Base-by-base conservation (phyloP, 2,888 invertebrate species). In the Drosophila rellima region DNA sequence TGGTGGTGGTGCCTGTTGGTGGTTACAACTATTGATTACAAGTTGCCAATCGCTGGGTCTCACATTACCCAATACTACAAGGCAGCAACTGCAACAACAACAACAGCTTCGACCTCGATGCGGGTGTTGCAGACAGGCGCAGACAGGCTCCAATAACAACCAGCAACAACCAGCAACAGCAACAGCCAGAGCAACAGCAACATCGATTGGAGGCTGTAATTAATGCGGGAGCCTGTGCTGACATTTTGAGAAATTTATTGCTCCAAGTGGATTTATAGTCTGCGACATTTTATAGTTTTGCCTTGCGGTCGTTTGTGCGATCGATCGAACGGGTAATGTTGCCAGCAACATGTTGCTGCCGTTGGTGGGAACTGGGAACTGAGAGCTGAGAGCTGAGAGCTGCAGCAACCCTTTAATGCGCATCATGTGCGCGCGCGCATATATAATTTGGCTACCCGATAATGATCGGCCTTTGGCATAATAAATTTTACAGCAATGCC, bases 361-460 rank as follows among this genome's bases (percentile, higher is more conserved):
- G 48, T 33, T 39, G 54, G 61, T 67, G 60, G 70, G 56, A 59
- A 65, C 54, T 47, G 39, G 33, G 33, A 33, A 33, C 33, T 33
- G 13, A 13, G 13, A 33, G n/a, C 33, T 33, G 33, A 6, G n/a
- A 35, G 1, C 35, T n/a, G 35, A n/a, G n/a, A 35, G n/a, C 6
- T 35, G 35, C 45, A 64, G 64, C 78, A 68, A 78, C 76, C 90
- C 86, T 82, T 90, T 88, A 90, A 86, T 84, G 86, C 90, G 74
- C 90, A 90, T 89, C 85, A 87, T 90, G 76, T 86, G 90, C 79
- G 88, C 89, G 76, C 89, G 86, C 88, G 88, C 90, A 89, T 90
- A 89, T 86, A 90, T 87, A 87, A 87, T 87, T 87, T 90, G 86
- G 89, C 90, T 90, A 90, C 90, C 90, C 90, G 87, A 87, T 87